phyloP scores from a whole-genome alignment of 2,113 vertebrate genomes.

The Turdus rufiventris region DNA sequence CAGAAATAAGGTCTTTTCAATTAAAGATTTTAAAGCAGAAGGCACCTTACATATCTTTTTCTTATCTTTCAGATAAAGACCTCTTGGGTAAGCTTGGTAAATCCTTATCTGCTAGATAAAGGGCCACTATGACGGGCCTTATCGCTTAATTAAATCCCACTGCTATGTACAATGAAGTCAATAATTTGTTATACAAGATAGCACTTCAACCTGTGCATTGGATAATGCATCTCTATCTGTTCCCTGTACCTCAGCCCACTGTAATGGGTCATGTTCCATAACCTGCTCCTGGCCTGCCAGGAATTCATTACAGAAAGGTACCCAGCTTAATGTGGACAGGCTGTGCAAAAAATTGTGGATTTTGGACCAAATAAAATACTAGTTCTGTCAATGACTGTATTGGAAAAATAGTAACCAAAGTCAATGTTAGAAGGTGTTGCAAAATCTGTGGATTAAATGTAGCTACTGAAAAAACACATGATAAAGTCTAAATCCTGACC shows the following conservation, averaged over 20 bases:
- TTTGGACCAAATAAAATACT: not conserved
- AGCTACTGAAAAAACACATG: not conserved
- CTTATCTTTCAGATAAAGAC: conserved; percentile 71
- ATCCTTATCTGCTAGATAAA: conserved; percentile 69
- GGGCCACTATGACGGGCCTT: conserved; percentile 56
- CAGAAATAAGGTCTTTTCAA: conserved; percentile 56
- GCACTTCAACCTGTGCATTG: conserved; percentile 18
- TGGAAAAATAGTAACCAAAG: not conserved
- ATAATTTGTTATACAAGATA: conserved; percentile 69
- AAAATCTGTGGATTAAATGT: not conserved
- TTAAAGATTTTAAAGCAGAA: conserved; percentile 58
- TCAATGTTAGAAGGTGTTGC: not conserved
- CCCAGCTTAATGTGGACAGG: not conserved
- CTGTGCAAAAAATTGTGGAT: not conserved
- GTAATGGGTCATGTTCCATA: not conserved
- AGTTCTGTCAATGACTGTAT: not conserved
- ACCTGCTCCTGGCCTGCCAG: not conserved
- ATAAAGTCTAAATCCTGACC: not conserved
- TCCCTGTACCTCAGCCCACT: not conserved
- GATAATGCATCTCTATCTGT: conserved; percentile 19
- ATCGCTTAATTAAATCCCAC: conserved; percentile 73
- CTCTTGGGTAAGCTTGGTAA: conserved; percentile 62
- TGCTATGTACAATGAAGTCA: conserved; percentile 64
- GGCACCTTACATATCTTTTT: conserved; percentile 52
- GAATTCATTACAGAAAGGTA: conserved; percentile 12